Conservation (phyloP, 2,797 vertebrate species). For the Hydrocynus forskahlii region DNA sequence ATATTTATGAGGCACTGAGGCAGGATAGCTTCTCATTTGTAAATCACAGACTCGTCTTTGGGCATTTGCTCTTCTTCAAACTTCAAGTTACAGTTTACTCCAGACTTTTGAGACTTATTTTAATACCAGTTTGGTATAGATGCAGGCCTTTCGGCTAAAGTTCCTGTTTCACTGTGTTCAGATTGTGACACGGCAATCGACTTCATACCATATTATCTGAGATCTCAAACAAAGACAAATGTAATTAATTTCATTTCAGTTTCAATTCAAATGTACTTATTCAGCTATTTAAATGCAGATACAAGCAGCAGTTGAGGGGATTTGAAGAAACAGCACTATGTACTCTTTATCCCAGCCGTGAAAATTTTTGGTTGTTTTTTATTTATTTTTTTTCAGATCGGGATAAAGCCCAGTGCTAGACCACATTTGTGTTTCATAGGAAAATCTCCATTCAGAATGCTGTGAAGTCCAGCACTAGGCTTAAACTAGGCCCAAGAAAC, state of each 20-base stretch:
- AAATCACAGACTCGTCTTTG: constrained; percentile 53
- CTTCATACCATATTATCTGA: not conserved
- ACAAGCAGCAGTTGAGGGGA: not conserved
- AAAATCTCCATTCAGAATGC: no score
- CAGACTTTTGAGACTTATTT: constrained; percentile 23
- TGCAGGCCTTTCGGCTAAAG: not conserved
- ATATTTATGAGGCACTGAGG: constrained; percentile 72
- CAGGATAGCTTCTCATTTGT: constrained; percentile 77
- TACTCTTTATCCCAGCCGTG: not conserved
- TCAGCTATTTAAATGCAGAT: no score
- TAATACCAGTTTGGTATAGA: not conserved
- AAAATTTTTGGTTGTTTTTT: no score
- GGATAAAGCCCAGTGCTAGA: no score
- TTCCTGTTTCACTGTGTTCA: not conserved
- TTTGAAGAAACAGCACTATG: not conserved
- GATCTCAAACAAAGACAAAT: not conserved
- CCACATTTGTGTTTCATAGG: no score
- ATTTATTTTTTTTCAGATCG: no score
- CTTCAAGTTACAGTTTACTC: constrained; percentile 32
- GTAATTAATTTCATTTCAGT: not conserved
- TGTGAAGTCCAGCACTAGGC: no score
- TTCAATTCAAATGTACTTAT: not conserved
- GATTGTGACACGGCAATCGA: not conserved
- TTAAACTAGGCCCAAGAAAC: no score
- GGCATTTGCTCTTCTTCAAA: constrained; percentile 33